Conservation (phyloP, 2,797 vertebrate genomes). For the Holocentrus rufus region DNA sequence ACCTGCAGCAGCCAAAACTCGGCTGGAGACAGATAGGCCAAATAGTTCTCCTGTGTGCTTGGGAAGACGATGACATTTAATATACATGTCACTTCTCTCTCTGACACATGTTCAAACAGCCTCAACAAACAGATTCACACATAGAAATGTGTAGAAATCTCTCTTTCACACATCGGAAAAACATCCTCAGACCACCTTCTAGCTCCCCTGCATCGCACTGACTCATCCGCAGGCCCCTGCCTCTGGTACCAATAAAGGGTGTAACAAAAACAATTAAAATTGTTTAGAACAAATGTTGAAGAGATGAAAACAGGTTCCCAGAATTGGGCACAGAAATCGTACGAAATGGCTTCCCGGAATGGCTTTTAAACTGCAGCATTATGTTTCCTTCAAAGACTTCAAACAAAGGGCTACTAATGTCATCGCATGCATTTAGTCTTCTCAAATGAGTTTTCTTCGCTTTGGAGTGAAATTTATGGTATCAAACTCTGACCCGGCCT, state of each 20-base stretch:
- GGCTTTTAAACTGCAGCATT: constrained; percentile 48
- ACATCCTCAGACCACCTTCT: constrained; percentile 33
- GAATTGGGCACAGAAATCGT: constrained; percentile 4
- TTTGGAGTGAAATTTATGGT: constrained; percentile 49
- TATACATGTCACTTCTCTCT: constrained; percentile 3
- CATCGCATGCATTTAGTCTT: constrained; percentile 22
- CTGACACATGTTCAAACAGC: constrained; percentile 23
- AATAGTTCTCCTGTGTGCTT: constrained; percentile 39
- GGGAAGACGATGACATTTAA: neutral
- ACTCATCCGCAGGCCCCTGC: constrained; percentile 22
- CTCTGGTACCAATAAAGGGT: constrained; percentile 44
- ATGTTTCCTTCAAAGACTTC: constrained; percentile 22
- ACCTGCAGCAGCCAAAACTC: constrained; percentile 48
- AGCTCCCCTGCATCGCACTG: neutral
- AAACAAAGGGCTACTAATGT: constrained; percentile 19
- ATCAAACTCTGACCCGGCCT: constrained; percentile 42
- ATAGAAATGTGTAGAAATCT: constrained; percentile 17
- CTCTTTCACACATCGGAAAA: constrained; percentile 18
- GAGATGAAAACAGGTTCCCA: constrained; percentile 13
- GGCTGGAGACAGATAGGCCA: constrained; percentile 43
- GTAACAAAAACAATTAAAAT: constrained; percentile 46
- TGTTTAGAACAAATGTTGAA: constrained; percentile 50
- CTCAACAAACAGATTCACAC: neutral
- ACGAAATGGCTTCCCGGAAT: constrained; percentile 14
- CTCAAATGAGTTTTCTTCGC: constrained; percentile 33